Conservation (phyloP, 2,888 invertebrate genomes). For the Geotrupes spiniger region DNA sequence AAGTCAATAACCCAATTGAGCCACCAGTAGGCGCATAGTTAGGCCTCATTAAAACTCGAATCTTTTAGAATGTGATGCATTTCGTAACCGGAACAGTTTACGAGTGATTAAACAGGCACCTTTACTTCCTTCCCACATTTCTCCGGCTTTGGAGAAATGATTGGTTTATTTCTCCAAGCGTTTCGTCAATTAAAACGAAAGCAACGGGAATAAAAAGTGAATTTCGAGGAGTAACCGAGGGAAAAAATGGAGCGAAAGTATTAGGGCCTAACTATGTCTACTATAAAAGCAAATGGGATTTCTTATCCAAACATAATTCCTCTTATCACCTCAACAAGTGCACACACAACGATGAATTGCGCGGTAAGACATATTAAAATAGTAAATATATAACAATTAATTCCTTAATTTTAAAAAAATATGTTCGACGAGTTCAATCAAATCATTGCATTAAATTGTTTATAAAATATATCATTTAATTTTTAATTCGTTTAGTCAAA, state of each 20-base stretch:
- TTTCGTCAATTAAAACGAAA: conserved; percentile 1
- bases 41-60: background rate
- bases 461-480: no score
- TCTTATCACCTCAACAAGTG: conserved; percentile 2
- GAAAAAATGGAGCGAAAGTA: background rate
- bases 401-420: background rate
- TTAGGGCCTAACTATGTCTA: background rate
- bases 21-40: no score
- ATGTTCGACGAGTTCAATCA: no score
- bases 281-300: conserved; percentile 1
- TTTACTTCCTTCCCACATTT: background rate
- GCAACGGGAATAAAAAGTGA: background rate
- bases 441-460: no score
- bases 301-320: background rate
- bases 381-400: background rate
- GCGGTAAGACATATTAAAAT: conserved; percentile 1
- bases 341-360: conserved; percentile 4
- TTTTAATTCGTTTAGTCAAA: no score
- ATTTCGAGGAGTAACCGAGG: conserved; percentile 1
- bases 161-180: background rate
- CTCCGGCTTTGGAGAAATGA: background rate
- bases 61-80: conserved; percentile 1
- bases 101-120: background rate
- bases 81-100: background rate
- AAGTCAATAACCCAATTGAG: no score